Percentiles rank a stretch among this genome's conserved stretches.
phyloP scores from a whole-genome alignment of 2,797 vertebrate species.

The Microchirus variegatus region DNA sequence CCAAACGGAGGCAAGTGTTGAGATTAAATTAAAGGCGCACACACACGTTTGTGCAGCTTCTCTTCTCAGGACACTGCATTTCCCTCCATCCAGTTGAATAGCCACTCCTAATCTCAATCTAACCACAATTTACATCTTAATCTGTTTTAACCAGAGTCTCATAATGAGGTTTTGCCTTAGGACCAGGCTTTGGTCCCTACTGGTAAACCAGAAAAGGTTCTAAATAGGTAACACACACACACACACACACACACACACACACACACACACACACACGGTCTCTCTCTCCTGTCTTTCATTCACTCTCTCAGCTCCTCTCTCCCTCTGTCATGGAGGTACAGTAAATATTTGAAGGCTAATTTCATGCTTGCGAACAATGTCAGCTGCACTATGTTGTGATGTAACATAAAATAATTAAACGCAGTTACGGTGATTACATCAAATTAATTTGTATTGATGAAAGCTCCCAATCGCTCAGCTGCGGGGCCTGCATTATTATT shows the following conservation, averaged over 20 bases:
- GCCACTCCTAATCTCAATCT: not conserved
- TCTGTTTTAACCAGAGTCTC: not conserved
- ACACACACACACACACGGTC: not conserved
- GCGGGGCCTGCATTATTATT: slow-evolving; percentile 32
- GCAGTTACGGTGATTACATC: slow-evolving; percentile 67
- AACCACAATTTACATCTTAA: not conserved
- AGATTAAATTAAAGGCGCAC: slow-evolving; percentile 35
- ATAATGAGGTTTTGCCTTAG: not conserved
- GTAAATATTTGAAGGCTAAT: slow-evolving; percentile 70
- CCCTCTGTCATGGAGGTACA: slow-evolving; percentile 35
- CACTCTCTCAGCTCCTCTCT: slow-evolving; percentile 22
- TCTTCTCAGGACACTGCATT: not conserved
- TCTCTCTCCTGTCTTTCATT: slow-evolving; percentile 17
- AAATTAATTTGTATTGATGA: slow-evolving; percentile 73
- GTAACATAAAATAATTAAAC: slow-evolving; percentile 73
- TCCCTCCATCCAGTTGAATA: not conserved
- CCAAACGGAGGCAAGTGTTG: slow-evolving; percentile 15
- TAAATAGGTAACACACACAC: too few relatives aligned
- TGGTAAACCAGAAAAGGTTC: too few relatives aligned
- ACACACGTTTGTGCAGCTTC: not conserved
- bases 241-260: not conserved
- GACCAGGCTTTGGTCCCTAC: not conserved
- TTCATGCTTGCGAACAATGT: slow-evolving; percentile 62
- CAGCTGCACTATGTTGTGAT: slow-evolving; percentile 65
- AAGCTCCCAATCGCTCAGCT: slow-evolving; percentile 48